Evolutionary conservation across 2,113 vertebrate genomes (phyloP), one percentile per base, ranked within the genome.

Genomic region (Larimichthys polyactis): DNA sequence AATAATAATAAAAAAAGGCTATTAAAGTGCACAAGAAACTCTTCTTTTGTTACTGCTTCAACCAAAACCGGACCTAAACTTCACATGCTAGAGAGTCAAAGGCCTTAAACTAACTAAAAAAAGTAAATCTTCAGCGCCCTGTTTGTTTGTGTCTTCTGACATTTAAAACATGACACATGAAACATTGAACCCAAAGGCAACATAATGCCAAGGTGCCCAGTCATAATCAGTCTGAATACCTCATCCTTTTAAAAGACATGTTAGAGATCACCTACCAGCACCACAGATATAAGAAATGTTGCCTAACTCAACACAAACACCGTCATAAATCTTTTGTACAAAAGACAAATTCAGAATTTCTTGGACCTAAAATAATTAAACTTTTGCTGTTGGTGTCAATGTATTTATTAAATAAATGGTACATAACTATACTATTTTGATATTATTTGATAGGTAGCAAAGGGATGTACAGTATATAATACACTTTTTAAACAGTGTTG

Each of bases 171-270:
- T 62, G 64, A 70, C 48, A 32, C 17, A 73, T 79, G 67, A 84
- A 76, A 82, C 81, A 79, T 65, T 69, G 27, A 52, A 19, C 81
- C 71, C n/a, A 64, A 73, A 82, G 67, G 68, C 55, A 71, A 76
- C 62, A 48, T 48, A 62, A 64, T 40, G 20, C 29, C 49, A 43
- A 19, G 0, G 4, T 75, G 44, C 32, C 11, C 16, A 43, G 24
- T 65, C 51, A 72, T 36, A 64, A 22, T 32, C 14, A 78, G 8
- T 17, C 17, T 65, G 36, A 52, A 51, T 63, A 58, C 22, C 14
- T 77, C 43, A 77, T 68, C 72, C 32, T 43, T 52, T 55, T 14
- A 68, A 63, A 49, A 76, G 5, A 27, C 68, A 60, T 1, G 24
- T 48, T 9, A 40, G 24, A 29, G 6, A 70, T n/a, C 1, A 11